Evolutionary conservation across 2,888 invertebrate genomes (phyloP).

Genomic region (Drosophila testacea): DNA sequence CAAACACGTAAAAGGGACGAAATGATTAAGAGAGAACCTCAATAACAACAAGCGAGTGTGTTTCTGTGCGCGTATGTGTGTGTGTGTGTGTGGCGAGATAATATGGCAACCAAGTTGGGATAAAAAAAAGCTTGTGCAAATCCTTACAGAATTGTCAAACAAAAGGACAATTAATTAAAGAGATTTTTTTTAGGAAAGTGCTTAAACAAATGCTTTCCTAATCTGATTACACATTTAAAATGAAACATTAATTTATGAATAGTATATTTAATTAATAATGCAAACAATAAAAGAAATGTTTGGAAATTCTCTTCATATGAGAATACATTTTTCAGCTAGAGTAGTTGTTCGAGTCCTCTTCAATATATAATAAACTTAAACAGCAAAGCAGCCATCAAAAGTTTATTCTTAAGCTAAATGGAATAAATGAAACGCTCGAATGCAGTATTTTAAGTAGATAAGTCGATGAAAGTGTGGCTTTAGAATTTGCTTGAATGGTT

Average conservation of each 20-base stretch:
- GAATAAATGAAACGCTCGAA: constrained; percentile 3
- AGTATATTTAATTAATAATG: too few relatives aligned
- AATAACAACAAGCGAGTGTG: constrained; percentile 25
- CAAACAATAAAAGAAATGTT: too few relatives aligned
- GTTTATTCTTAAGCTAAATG: constrained; percentile 30
- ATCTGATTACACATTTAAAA: too few relatives aligned
- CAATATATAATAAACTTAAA: background rate
- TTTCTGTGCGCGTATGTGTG: background rate
- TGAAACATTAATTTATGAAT: too few relatives aligned
- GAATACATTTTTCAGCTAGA: too few relatives aligned
- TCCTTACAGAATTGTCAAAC: constrained; percentile 17
- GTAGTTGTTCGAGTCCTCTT: too few relatives aligned
- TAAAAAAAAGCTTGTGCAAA: constrained; percentile 18
- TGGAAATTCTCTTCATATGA: too few relatives aligned
- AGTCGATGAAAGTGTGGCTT: constrained; percentile 10
- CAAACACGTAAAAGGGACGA: constrained; percentile 47
- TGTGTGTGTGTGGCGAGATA: constrained; percentile 15
- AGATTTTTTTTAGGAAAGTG: too few relatives aligned
- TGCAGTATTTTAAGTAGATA: constrained; percentile 27
- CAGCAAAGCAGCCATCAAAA: constrained; percentile 10
- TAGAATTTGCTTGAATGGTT: constrained; percentile 8
- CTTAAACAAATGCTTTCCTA: too few relatives aligned
- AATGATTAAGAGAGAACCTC: constrained; percentile 43
- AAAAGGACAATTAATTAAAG: constrained; percentile 19
- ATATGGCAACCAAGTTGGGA: constrained; percentile 19